phyloP scores from a whole-genome alignment of 2,888 invertebrate species.

The Asteroscopus sphinx region DNA sequence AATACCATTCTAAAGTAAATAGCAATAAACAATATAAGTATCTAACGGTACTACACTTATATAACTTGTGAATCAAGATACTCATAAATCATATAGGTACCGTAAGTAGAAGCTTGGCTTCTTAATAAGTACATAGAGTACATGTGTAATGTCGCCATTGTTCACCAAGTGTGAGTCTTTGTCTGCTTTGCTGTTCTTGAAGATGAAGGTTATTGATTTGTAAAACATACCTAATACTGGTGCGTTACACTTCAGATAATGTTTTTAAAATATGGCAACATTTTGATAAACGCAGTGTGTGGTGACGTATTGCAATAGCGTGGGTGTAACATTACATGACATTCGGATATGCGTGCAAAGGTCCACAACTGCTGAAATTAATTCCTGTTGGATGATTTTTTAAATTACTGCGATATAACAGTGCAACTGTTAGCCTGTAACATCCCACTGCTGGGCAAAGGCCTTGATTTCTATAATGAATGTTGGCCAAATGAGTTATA shows the following conservation, averaged over 20 bases:
- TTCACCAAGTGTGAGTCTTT: slow-evolving; percentile 48
- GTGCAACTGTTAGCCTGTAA: too few species aligned
- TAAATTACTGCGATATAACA: neutral
- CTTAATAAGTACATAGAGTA: slow-evolving; percentile 41
- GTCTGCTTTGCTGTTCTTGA: slow-evolving; percentile 46
- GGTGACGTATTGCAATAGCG: neutral
- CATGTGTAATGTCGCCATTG: slow-evolving; percentile 55
- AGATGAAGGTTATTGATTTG: slow-evolving; percentile 53
- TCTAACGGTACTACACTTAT: slow-evolving; percentile 30
- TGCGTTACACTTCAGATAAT: slow-evolving; percentile 13
- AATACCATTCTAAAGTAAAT: neutral
- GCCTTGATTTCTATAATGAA: too few species aligned
- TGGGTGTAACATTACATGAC: neutral
- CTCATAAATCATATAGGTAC: slow-evolving; percentile 46
- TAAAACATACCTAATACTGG: slow-evolving; percentile 26
- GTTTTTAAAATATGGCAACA: neutral
- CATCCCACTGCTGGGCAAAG: too few species aligned
- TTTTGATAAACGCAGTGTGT: too few species aligned
- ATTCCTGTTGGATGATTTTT: neutral
- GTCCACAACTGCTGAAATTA: neutral
- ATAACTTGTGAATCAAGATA: slow-evolving; percentile 29
- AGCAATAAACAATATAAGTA: slow-evolving; percentile 3
- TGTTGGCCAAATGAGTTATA: too few species aligned
- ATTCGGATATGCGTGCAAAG: neutral
- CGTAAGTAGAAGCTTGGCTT: slow-evolving; percentile 34